Evolutionary conservation across 2,113 vertebrate genomes (phyloP), one percentile per base, ranked within the genome.

Genomic region (Naja naja): DNA sequence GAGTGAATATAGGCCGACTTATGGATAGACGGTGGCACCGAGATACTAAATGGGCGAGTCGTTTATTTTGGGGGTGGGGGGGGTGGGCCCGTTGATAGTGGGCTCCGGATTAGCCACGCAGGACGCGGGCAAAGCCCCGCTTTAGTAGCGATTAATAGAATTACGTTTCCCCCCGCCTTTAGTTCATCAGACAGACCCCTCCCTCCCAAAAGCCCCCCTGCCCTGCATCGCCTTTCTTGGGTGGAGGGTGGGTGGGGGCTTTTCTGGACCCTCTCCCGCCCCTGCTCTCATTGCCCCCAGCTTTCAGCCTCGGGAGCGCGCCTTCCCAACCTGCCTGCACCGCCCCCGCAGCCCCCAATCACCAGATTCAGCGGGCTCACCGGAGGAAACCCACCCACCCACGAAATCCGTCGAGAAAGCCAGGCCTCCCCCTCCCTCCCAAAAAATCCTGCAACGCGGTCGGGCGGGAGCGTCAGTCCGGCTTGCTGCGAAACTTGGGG

Each of bases 331-430:
- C 14, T 34, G 12, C 18, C n/a, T 74, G 64, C 7, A 47, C 14
- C 12, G 0, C 30, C 14, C n/a, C 14, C 64, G 0, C 25, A 0
- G 23, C 22, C 56, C 2, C 16, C 52, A 0, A 7, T 9, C 23
- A 2, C 23, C 23, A 9, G 56, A 69, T 12, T 14, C 30, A 14
- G 27, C 6, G 27, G 60, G 30, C 27, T n/a, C 14, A 4, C 60
- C 60, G 60, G 30, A n/a, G 30, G 60, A n/a, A 27, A 9, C 56
- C 23, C 56, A 20, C 58, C 27, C 58, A 10, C 52, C 14, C 56
- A 27, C 10, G 25, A 60, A 60, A 60, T 9, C 58, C 25, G 25
- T 20, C 60, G 58, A 64, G 27, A 64, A 64, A 30, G 25, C 11
- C 60, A 30, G 3, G 27, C 25, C 27, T 64, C 9, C 25, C 47